Evolutionary conservation across 2,888 invertebrate species (phyloP).

Genomic region (Oasisia sp.): DNA sequence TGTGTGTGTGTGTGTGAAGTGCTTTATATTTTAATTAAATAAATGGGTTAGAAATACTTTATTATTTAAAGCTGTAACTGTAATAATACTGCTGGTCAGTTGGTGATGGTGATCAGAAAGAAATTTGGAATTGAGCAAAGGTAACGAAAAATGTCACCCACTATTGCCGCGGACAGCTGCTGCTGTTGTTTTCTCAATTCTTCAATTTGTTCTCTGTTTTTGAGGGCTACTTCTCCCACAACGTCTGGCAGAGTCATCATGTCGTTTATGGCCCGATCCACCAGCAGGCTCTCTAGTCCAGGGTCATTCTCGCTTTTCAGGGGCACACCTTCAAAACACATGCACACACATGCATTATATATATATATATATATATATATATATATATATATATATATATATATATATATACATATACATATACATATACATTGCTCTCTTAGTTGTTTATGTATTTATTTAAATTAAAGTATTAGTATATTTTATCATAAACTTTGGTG

Average conservation of each 20-base stretch:
- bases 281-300: neutral
- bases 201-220: neutral
- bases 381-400: neutral
- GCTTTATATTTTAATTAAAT: too few species aligned
- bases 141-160: neutral
- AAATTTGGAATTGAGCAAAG: neutral
- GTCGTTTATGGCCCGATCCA: neutral
- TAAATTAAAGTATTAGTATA: too few species aligned
- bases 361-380: too few species aligned
- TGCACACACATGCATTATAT: too few species aligned
- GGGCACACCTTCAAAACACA: neutral
- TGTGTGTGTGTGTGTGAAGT: too few species aligned
- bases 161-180: neutral
- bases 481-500: too few species aligned
- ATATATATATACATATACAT: neutral
- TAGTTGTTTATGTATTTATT: too few species aligned
- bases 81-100: too few species aligned
- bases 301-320: neutral
- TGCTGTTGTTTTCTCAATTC: neutral
- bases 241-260: conserved; percentile 10
- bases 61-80: too few species aligned
- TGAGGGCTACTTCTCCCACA: neutral
- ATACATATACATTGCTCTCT: neutral
- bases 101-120: too few species aligned
- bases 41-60: too few species aligned